Base-by-base conservation (phyloP, 2,888 invertebrate genomes). In the Xanthorhoe spadicearia region DNA sequence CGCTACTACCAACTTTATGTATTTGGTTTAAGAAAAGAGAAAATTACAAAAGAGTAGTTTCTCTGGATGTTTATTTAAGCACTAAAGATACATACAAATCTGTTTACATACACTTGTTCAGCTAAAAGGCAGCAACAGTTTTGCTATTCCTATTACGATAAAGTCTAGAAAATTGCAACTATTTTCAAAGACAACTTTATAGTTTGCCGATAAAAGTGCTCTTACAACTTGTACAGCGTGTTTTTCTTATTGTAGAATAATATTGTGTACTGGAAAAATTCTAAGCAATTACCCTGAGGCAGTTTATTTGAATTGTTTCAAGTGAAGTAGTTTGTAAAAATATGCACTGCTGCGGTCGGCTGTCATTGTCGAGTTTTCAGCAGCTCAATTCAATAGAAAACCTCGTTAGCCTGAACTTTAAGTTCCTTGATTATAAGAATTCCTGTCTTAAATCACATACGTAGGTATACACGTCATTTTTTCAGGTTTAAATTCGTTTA, bases 101-200 rank as follows among this genome's bases (percentile, higher is more conserved):
- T 50, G 66, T 62, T 60, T 56, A 62, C 61, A 55, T 43, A 51
- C 55, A 57, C 52, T 61, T 62, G 62, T 49, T 43, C 10, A 64
- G 50, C 60, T 59, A 67, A 69, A 66, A 66, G 61, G 53, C 55
- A 62, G 54, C 64, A 61, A 62, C 64, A 62, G 61, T 68, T 57
- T 54, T 63, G 49, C 61, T 57, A 54, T 64, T 63, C 56, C 63
- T 73, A 72, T 71, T 69, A 64, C 71, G 69, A 69, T 72, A 73
- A 71, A 70, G 59, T 66, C 66, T 61, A 57, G 60, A 68, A 74
- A 71, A 76, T 70, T 70, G 73, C 66, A 74, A 70, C 71, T 71
- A 71, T 75, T 77, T 73, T 66, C 68, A 65, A 71, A 74, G 63
- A 72, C 66, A 74, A 76, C 69, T 79, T 80, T 81, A 81, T 78